Conservation (phyloP, 2,797 vertebrate genomes). For the Tamandua tetradactyla region DNA sequence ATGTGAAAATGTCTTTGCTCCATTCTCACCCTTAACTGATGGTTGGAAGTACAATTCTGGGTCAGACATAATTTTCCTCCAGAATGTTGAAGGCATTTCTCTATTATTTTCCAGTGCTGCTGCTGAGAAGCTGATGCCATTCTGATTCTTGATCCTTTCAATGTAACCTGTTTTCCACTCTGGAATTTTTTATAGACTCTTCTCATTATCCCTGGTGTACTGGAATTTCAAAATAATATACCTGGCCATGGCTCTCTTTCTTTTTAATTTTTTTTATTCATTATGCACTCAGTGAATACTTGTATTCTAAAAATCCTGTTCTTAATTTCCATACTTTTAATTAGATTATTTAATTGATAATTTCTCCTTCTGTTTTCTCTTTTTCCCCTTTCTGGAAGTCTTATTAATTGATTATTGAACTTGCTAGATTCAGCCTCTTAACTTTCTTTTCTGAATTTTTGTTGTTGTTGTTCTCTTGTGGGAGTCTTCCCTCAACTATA, state of each 20-base stretch:
- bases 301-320: background rate
- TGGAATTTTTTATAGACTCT: conserved; percentile 37
- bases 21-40: background rate
- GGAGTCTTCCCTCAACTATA: background rate
- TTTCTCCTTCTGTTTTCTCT: background rate
- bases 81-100: background rate
- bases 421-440: background rate
- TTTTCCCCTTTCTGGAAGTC: background rate
- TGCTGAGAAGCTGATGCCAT: background rate
- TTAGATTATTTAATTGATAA: background rate
- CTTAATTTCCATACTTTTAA: background rate
- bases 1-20: background rate
- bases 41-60: background rate
- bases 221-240: background rate
- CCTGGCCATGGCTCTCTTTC: background rate
- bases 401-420: background rate
- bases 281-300: background rate
- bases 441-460: background rate
- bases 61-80: background rate
- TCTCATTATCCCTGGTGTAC: conserved; percentile 12
- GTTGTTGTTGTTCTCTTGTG: background rate
- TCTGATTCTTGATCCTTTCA: background rate
- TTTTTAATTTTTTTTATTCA: background rate
- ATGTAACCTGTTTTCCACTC: conserved; percentile 42
- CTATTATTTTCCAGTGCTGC: background rate